Evolutionary conservation across 2,797 vertebrate genomes (phyloP).

Genomic region (Odontamblyopus rebecca): DNA sequence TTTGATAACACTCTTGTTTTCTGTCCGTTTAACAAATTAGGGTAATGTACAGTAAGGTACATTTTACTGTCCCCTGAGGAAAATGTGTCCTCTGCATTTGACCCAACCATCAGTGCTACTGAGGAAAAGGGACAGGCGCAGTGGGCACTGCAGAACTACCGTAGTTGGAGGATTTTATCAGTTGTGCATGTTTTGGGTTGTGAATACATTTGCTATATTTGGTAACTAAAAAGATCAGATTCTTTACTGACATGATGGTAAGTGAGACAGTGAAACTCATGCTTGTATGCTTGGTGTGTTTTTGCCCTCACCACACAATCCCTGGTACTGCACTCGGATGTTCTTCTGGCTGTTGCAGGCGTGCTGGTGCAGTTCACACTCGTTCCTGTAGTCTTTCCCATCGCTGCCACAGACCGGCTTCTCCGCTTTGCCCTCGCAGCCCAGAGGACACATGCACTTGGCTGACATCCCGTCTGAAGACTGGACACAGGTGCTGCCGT

Average conservation of each 20-base stretch:
- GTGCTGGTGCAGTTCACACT: conserved; percentile 86
- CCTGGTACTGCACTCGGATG: conserved; percentile 84
- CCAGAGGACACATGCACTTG: conserved; percentile 88
- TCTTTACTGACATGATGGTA: neutral
- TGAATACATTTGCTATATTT: neutral
- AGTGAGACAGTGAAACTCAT: neutral
- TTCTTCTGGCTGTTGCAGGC: conserved; percentile 90
- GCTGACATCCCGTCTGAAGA: conserved; percentile 85
- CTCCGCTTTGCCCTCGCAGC: conserved; percentile 73
- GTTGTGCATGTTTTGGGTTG: neutral
- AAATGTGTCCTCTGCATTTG: no score
- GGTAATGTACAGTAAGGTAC: no score
- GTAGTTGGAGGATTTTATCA: neutral
- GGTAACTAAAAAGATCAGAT: neutral
- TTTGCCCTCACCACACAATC: conserved; percentile 87
- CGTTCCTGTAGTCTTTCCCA: conserved; percentile 86
- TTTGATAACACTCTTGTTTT: no score
- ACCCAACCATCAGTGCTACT: no score
- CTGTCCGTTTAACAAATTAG: no score
- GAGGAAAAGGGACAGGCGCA: no score
- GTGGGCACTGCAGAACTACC: no score
- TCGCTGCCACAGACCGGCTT: conserved; percentile 88
- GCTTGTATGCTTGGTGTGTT: neutral
- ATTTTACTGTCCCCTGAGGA: no score
- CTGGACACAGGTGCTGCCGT: conserved; percentile 90